Conservation (phyloP, 2,888 invertebrate genomes). For the Helleia helle region DNA sequence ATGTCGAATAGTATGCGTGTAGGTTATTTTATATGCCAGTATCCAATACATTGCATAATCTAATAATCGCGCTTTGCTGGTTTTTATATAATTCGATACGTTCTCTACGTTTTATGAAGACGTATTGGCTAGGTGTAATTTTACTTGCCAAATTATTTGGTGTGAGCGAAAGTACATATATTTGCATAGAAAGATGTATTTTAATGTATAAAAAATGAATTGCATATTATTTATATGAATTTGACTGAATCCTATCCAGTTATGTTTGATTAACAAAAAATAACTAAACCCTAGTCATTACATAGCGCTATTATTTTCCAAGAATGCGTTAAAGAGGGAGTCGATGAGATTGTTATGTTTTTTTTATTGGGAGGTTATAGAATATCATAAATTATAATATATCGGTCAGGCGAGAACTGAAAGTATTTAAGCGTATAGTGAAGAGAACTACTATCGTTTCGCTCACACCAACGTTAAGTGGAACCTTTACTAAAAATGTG, state of each 20-base stretch:
- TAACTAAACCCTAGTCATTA: conserved; percentile 11
- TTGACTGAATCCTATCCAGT: background rate
- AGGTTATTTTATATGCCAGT: conserved; percentile 47
- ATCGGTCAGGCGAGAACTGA: no score
- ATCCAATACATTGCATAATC: conserved; percentile 28
- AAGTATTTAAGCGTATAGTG: background rate
- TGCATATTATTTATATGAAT: conserved; percentile 1
- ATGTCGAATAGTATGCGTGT: conserved; percentile 39
- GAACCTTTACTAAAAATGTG: conserved; percentile 43
- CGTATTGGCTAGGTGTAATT: conserved; percentile 25
- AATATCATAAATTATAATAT: no score
- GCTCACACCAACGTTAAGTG: conserved; percentile 44
- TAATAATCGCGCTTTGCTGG: conserved; percentile 54
- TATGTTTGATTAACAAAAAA: background rate
- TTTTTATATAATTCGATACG: conserved; percentile 21
- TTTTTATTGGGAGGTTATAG: no score
- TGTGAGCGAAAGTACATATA: conserved; percentile 39
- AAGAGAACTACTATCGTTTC: conserved; percentile 20
- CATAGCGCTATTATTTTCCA: no score
- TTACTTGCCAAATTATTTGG: conserved; percentile 56
- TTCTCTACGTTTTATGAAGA: conserved; percentile 17
- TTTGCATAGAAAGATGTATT: background rate
- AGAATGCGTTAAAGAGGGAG: no score
- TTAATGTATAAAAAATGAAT: background rate
- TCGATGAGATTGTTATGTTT: no score